Base-by-base conservation (phyloP, 2,888 invertebrate species). In the Hydropsyche betteni region DNA sequence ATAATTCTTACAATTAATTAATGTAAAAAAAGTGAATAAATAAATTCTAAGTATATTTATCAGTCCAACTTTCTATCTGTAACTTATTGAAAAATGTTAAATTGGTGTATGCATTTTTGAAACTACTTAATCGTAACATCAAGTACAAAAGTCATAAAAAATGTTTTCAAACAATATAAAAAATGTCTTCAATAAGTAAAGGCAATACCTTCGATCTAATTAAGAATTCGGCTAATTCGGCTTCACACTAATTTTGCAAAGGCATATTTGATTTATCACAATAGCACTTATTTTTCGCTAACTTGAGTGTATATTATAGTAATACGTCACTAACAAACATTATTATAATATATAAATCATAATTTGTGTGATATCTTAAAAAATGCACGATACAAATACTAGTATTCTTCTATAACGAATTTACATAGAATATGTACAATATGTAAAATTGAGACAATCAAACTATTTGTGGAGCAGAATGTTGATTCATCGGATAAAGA, bases 401-500 rank as follows among this genome's bases (percentile, higher is more conserved):
- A 58, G 14, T 4, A 1, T 5, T 16, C 12, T 24, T 24, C 16
- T 58, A 24, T 8, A 58, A 24, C 24, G 24, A 24, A 58, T 24
- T 16, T 64, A 33, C 64, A 64, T 36, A 33, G n/a, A 36, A 10
- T 24, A 64, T 34, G 36, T 34, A 64, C 36, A 36, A 64, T 12
- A n/a, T 34, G 64, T 24, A 24, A 24, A 24, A 36, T 36, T 64
- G 44, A 44, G 10, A 44, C 10, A 44, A 36, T 64, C 79, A 81
- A 80, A 81, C 79, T 79, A 80, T 80, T 78, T 80, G 79, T 75
- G 80, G 78, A 76, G 79, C 76, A 80, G 80, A 72, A 80, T 81
- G 78, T 80, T 81, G 80, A 78, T 75, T 77, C 76, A 64, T 80
- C 78, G 82, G 82, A 80, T 82, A 83, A 80, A 83, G 82, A 81